These are phyloP conservation scores for Carassius carassius DNA, from an alignment of 2,113 vertebrate genomes.

Conservation along the genomic window DNA sequence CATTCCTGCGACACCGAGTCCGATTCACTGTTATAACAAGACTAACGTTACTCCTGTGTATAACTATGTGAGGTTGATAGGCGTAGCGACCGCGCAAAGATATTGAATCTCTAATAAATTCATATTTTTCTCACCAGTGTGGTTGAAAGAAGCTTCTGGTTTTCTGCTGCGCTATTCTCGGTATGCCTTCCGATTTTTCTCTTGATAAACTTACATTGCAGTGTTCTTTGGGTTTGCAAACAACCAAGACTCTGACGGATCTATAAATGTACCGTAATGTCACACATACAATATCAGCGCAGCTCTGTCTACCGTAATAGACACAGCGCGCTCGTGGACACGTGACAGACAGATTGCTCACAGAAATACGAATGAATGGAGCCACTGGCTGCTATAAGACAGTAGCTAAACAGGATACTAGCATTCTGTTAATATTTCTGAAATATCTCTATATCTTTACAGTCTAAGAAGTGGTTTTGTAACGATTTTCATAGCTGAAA, in stretches of 20 bases:
- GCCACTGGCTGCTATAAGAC: not conserved
- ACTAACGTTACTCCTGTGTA: not conserved
- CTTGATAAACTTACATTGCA: slow-evolving; percentile 49
- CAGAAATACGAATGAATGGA: not conserved
- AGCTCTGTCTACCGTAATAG: slow-evolving; percentile 61
- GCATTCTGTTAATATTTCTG: not conserved
- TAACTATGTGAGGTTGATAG: slow-evolving; percentile 28
- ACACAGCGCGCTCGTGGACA: not conserved
- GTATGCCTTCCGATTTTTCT: not conserved
- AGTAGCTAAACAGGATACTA: not conserved
- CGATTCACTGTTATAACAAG: not conserved
- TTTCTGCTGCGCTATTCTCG: slow-evolving; percentile 3
- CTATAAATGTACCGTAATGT: slow-evolving; percentile 65
- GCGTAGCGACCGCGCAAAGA: not conserved
- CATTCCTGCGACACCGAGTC: not conserved
- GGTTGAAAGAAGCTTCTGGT: slow-evolving; percentile 16
- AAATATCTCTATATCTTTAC: not conserved
- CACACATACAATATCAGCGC: not conserved
- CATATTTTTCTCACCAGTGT: slow-evolving; percentile 7
- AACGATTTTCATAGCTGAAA: no score
- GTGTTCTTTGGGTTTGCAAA: slow-evolving; percentile 57
- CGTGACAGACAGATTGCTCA: not conserved
- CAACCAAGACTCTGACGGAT: slow-evolving; percentile 52
- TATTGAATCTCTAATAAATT: not conserved
- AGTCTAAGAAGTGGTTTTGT: not conserved